A percentile compares a stretch with the other conserved stretches of the same genome.
phyloP scores from a whole-genome alignment of 2,888 invertebrate species.

The Exocentrus adspersus region DNA sequence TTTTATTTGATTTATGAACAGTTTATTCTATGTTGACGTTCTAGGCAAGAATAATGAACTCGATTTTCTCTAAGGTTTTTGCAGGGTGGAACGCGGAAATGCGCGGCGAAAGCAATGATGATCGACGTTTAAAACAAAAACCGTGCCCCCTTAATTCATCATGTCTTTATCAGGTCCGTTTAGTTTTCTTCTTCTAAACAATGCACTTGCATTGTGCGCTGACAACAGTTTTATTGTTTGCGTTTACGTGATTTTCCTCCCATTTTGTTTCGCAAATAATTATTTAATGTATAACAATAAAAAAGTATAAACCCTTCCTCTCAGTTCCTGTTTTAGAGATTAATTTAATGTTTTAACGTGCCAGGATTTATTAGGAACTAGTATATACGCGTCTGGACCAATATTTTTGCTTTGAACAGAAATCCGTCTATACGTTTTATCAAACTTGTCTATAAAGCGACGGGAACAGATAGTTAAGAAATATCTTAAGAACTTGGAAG shows the following conservation, averaged over 20 bases:
- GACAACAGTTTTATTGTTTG: background rate
- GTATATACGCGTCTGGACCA: background rate
- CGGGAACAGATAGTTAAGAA: conserved; percentile 11
- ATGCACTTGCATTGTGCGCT: background rate
- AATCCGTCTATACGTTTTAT: background rate
- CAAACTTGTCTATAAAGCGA: conserved; percentile 1
- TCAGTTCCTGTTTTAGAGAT: background rate
- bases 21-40: conserved; percentile 27
- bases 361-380: background rate
- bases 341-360: background rate
- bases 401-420: background rate
- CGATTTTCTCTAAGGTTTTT: conserved; percentile 22
- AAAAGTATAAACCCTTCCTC: background rate
- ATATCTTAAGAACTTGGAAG: background rate
- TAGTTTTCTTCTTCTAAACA: background rate
- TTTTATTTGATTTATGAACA: conserved; percentile 28
- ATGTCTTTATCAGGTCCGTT: conserved; percentile 3
- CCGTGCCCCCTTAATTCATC: conserved; percentile 14
- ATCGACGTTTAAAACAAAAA: conserved; percentile 15
- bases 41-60: conserved; percentile 26
- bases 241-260: background rate
- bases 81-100: background rate
- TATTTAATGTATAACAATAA: too few species aligned
- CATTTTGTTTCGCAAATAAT: too few species aligned
- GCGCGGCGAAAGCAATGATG: conserved; percentile 13